Percentiles rank a stretch among this genome's conserved stretches.
phyloP scores from a whole-genome alignment of 2,888 invertebrate genomes.

The Temnothorax rugatulus region DNA sequence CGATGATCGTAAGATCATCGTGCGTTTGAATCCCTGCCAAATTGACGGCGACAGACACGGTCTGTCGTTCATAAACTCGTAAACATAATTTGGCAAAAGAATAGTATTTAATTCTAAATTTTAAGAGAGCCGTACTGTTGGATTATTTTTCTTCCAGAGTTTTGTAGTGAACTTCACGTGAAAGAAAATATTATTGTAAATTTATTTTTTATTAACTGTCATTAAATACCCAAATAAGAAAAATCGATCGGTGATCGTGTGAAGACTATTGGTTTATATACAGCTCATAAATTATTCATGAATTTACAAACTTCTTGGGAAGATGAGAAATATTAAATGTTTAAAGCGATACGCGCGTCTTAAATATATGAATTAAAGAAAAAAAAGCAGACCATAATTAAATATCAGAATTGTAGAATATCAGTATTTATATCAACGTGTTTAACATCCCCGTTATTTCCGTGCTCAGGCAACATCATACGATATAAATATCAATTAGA shows the following conservation, averaged over 20 bases:
- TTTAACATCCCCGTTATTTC: not conserved
- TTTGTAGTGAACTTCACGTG: not conserved
- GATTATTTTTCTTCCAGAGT: not conserved
- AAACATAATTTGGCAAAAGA: slow-evolving; percentile 34
- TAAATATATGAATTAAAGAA: not conserved
- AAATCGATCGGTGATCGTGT: not conserved
- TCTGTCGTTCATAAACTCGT: slow-evolving; percentile 34
- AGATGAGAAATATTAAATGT: not conserved
- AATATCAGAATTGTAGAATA: not conserved
- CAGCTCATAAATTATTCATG: not conserved
- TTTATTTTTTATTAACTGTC: not conserved
- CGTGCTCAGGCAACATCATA: not conserved
- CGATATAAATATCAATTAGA: slow-evolving; percentile 22
- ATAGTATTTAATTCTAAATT: not conserved
- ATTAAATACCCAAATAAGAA: not conserved
- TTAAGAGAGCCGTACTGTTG: not conserved
- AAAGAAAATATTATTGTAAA: slow-evolving; percentile 12
- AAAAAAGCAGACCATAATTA: not conserved
- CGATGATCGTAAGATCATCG: slow-evolving; percentile 24
- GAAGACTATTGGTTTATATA: not conserved
- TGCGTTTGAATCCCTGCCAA: slow-evolving; percentile 20
- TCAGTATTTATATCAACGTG: not conserved
- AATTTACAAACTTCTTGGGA: not conserved
- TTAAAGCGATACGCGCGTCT: not conserved
- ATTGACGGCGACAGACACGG: slow-evolving; percentile 31